Conservation (phyloP, 2,888 invertebrate species). For the Artemia sinica region DNA sequence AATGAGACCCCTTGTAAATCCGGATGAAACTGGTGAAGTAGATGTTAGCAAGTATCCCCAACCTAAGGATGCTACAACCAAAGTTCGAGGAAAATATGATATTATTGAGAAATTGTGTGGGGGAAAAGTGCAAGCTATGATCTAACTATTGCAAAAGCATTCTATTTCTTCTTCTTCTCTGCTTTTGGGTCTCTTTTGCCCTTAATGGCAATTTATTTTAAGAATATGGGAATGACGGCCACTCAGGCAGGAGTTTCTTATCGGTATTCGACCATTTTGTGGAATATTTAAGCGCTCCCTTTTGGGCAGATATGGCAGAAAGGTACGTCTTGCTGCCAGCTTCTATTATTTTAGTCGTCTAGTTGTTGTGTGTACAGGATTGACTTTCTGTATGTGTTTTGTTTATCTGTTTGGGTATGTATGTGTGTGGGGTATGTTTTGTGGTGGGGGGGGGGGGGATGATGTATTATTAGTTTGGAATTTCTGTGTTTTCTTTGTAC, state of each 20-base stretch:
- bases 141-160: slow-evolving; percentile 81
- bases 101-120: slow-evolving; percentile 60
- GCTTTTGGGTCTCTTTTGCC: slow-evolving; percentile 97
- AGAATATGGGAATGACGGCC: slow-evolving; percentile 98
- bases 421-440: too few species aligned
- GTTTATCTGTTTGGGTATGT: too few species aligned
- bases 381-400: too few species aligned
- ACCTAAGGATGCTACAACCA: slow-evolving; percentile 72
- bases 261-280: slow-evolving; percentile 91
- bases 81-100: slow-evolving; percentile 70
- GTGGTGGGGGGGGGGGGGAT: too few species aligned
- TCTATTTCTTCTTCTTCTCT: slow-evolving; percentile 98
- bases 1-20: slow-evolving; percentile 56
- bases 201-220: slow-evolving; percentile 96
- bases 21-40: slow-evolving; percentile 65
- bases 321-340: slow-evolving; percentile 34
- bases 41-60: slow-evolving; percentile 54
- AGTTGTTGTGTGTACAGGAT: too few species aligned
- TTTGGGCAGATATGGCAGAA: slow-evolving; percentile 92
- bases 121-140: slow-evolving; percentile 66
- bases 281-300: slow-evolving; percentile 89
- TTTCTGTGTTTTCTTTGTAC: too few species aligned
- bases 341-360: too few species aligned
- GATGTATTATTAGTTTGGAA: too few species aligned
- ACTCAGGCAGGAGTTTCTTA: slow-evolving; percentile 81